Conservation (phyloP, 1,140 invertebrate genomes). For the Globodera ellingtonae region DNA sequence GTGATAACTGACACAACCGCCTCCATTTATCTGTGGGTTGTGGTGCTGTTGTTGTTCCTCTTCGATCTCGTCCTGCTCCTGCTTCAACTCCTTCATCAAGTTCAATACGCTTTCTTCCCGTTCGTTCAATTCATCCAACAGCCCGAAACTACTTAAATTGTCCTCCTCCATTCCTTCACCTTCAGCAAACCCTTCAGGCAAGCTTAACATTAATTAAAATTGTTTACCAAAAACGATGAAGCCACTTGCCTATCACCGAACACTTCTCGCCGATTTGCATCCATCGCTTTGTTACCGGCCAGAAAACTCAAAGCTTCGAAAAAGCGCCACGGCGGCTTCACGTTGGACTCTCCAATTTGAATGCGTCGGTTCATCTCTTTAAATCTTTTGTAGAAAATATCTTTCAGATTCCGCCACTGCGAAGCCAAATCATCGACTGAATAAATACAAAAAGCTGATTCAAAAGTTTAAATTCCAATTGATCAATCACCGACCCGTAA, state of each 20-base stretch:
- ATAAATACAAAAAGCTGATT: neutral
- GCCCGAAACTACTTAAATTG: neutral
- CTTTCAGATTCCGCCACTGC: constrained; percentile 24
- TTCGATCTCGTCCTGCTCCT: neutral
- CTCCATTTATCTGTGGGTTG: neutral
- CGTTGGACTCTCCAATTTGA: constrained; percentile 1
- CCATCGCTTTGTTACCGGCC: constrained; percentile 10
- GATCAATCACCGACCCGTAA: neutral
- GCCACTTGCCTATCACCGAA: neutral
- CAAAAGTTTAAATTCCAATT: neutral
- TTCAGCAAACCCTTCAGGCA: neutral
- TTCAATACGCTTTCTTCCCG: neutral
- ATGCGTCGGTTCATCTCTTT: neutral
- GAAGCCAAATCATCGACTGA: constrained; percentile 11
- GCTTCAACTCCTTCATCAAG: neutral
- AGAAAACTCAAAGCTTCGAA: constrained; percentile 23
- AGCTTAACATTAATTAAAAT: neutral
- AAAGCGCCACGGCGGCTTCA: constrained; percentile 11
- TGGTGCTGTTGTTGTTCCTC: neutral
- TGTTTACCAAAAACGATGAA: neutral
- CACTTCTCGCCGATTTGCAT: constrained; percentile 4
- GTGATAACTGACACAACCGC: neutral
- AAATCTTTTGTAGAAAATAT: constrained; percentile 23
- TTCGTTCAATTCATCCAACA: neutral
- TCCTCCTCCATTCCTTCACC: neutral